Percentiles rank a stretch among this genome's conserved stretches.
phyloP scores from a whole-genome alignment of 2,888 invertebrate species.

The Arenicola marina region DNA sequence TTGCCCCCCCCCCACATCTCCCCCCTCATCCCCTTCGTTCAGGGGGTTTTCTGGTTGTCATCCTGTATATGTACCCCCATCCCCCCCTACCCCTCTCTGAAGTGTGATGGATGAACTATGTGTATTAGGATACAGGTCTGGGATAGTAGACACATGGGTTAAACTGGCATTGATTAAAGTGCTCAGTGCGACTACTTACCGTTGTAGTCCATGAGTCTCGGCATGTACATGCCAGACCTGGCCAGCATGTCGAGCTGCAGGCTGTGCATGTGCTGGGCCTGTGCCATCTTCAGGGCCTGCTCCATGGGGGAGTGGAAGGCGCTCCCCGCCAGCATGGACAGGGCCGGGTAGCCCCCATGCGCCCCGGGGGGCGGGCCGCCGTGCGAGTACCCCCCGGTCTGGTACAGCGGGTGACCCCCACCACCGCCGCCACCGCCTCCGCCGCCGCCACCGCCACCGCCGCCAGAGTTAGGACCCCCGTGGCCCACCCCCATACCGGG shows the following conservation, averaged over 20 bases:
- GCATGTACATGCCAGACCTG: slow-evolving; percentile 89
- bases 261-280: slow-evolving; percentile 37
- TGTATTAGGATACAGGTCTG: too few relatives aligned
- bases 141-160: too few relatives aligned
- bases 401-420: background rate
- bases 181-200: too few relatives aligned
- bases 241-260: slow-evolving; percentile 85
- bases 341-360: background rate
- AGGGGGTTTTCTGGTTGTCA: too few relatives aligned
- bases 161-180: too few relatives aligned
- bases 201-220: slow-evolving; percentile 65
- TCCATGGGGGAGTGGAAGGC: slow-evolving; percentile 53
- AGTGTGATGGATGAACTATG: too few relatives aligned
- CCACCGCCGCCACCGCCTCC: background rate
- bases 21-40: too few relatives aligned
- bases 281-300: slow-evolving; percentile 50
- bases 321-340: slow-evolving; percentile 30
- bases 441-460: background rate
- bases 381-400: background rate
- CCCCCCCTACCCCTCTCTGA: too few relatives aligned
- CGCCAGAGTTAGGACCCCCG: background rate
- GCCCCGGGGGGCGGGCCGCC: background rate
- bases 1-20: too few relatives aligned
- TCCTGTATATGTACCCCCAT: too few relatives aligned
- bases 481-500: background rate